These are phyloP conservation scores for Phytoseiulus persimilis DNA, from an alignment of 2,888 invertebrate genomes.

Conservation along the genomic window DNA sequence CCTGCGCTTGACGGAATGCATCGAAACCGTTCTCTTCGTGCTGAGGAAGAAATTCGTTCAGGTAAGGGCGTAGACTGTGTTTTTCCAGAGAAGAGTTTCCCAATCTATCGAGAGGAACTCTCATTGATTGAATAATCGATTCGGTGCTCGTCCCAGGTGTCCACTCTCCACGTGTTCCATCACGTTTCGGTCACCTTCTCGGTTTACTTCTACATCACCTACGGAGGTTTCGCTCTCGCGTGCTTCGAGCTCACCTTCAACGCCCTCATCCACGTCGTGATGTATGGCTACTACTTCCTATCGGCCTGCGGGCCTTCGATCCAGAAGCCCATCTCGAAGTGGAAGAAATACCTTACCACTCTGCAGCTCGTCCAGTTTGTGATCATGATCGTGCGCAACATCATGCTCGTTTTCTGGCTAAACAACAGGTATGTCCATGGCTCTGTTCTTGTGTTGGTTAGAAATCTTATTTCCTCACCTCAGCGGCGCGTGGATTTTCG, in stretches of 20 bases:
- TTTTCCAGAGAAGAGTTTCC: neutral
- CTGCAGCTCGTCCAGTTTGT: constrained; percentile 44
- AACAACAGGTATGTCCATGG: constrained; percentile 20
- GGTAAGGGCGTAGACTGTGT: neutral
- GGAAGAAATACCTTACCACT: constrained; percentile 45
- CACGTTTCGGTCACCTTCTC: constrained; percentile 42
- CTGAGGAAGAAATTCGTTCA: constrained; percentile 13
- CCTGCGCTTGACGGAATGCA: constrained; percentile 10
- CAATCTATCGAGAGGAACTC: neutral
- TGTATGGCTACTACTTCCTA: constrained; percentile 31
- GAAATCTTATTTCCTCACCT: neutral
- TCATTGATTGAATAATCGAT: neutral
- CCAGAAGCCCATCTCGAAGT: constrained; percentile 44
- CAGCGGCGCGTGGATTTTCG: neutral
- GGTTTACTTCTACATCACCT: constrained; percentile 39
- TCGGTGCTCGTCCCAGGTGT: constrained; percentile 32
- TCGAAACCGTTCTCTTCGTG: constrained; percentile 26
- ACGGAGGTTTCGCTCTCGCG: constrained; percentile 43
- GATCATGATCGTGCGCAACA: constrained; percentile 41
- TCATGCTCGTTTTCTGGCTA: constrained; percentile 37
- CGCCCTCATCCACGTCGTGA: constrained; percentile 43
- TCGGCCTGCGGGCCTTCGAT: constrained; percentile 42
- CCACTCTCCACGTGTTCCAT: constrained; percentile 43
- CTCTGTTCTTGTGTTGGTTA: neutral
- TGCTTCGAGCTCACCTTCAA: constrained; percentile 44